These are phyloP conservation scores for Grallaria varia DNA, from an alignment of 2,113 vertebrate species.

Conservation along the genomic window DNA sequence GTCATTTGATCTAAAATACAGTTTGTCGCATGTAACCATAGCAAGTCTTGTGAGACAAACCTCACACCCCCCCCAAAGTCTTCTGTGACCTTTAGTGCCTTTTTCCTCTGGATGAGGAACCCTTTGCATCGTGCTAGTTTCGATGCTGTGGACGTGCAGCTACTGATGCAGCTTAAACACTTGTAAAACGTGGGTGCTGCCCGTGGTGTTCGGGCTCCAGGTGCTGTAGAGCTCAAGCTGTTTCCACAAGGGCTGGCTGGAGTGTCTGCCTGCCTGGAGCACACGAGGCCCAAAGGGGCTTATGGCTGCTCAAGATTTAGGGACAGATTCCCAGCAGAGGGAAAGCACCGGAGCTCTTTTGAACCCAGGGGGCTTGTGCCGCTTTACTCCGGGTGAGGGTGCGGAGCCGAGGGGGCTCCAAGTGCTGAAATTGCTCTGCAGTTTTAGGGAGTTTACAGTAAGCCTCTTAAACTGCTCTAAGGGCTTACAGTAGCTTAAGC, in stretches of 20 bases:
- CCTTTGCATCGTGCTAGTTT: not conserved
- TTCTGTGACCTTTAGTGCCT: not conserved
- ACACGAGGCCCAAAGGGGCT: slow-evolving; percentile 12
- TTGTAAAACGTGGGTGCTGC: not conserved
- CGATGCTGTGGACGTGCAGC: not conserved
- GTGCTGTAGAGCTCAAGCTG: not conserved
- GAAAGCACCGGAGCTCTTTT: not conserved
- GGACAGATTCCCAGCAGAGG: not conserved
- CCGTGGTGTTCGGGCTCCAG: not conserved
- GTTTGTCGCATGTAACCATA: fast-evolving
- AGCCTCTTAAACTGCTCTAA: slow-evolving; percentile 59
- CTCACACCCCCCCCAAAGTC: not conserved
- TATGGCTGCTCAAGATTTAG: slow-evolving; percentile 25
- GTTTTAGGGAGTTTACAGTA: slow-evolving; percentile 58
- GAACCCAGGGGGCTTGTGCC: not conserved
- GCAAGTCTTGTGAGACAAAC: not conserved
- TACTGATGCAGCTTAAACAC: not conserved
- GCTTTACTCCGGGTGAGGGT: not conserved
- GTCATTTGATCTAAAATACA: fast-evolving
- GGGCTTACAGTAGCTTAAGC: slow-evolving; percentile 57
- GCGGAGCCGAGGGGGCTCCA: not conserved
- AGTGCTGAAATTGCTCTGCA: slow-evolving; percentile 53
- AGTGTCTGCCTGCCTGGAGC: not conserved
- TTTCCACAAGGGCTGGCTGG: slow-evolving; percentile 13
- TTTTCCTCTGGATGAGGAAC: not conserved